Conservation (phyloP, 2,888 invertebrate genomes). For the Dioctria linearis region DNA sequence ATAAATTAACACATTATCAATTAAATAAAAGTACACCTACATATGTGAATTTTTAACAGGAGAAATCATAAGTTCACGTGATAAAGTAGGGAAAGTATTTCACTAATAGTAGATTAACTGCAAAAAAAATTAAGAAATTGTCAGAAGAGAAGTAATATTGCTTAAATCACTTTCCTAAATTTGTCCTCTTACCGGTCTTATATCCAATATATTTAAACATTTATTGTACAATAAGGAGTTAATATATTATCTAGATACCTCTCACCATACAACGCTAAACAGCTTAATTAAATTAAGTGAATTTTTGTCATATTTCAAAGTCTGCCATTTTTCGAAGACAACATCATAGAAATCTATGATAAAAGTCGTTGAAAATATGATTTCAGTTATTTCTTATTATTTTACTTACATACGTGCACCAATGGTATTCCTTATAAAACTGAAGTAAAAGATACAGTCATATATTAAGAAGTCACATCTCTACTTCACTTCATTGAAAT, state of each 20-base stretch:
- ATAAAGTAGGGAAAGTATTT: no score
- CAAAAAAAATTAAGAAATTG: no score
- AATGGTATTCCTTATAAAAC: background rate
- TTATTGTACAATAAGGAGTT: background rate
- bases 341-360: no score
- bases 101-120: no score
- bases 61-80: no score
- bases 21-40: no score
- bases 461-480: no score
- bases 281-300: slow-evolving; percentile 27
- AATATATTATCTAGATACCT: slow-evolving; percentile 2
- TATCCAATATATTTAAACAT: background rate
- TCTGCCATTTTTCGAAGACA: slow-evolving; percentile 22
- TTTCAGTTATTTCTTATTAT: background rate
- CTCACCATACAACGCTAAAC: slow-evolving; percentile 7
- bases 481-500: background rate
- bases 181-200: background rate
- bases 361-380: background rate
- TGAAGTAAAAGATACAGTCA: no score
- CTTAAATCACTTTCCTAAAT: background rate
- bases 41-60: no score
- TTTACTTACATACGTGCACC: no score
- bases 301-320: slow-evolving; percentile 18
- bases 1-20: no score
- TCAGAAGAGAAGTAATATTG: no score